Percentiles rank a stretch among this genome's conserved stretches.
phyloP scores from a whole-genome alignment of 2,888 invertebrate genomes.

The Nymphalis urticae region DNA sequence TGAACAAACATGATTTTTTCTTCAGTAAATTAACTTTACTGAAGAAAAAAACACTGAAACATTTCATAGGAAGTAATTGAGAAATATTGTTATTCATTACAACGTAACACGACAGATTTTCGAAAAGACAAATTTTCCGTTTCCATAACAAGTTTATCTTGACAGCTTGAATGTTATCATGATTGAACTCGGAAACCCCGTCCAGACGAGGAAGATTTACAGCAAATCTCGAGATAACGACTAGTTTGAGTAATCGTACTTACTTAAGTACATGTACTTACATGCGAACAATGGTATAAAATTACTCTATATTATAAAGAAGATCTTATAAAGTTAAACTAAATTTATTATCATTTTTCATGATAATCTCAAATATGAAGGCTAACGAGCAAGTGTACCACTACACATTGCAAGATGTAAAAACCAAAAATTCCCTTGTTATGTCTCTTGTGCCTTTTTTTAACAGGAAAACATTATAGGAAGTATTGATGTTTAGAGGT shows the following conservation, averaged over 20 bases:
- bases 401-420: too few relatives aligned
- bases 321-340: not conserved
- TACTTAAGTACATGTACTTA: not conserved
- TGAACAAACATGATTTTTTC: too few relatives aligned
- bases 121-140: constrained; percentile 16
- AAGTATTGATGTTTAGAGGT: too few relatives aligned
- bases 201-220: constrained; percentile 23
- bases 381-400: too few relatives aligned
- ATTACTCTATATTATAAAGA: not conserved
- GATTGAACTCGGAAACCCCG: constrained; percentile 36
- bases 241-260: constrained; percentile 5
- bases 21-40: too few relatives aligned
- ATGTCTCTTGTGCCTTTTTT: too few relatives aligned
- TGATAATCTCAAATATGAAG: too few relatives aligned
- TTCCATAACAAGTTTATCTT: constrained; percentile 46
- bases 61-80: too few relatives aligned
- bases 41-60: too few relatives aligned
- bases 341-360: too few relatives aligned
- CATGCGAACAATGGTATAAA: not conserved
- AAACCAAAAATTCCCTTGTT: too few relatives aligned
- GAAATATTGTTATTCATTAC: constrained; percentile 7
- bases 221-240: constrained; percentile 20
- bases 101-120: constrained; percentile 7
- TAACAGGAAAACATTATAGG: too few relatives aligned
- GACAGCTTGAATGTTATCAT: constrained; percentile 45